A percentile compares a stretch with the other conserved stretches of the same genome.
Evolutionary conservation across 2,888 invertebrate species (phyloP).

Genomic region (Bedellia somnulentella): DNA sequence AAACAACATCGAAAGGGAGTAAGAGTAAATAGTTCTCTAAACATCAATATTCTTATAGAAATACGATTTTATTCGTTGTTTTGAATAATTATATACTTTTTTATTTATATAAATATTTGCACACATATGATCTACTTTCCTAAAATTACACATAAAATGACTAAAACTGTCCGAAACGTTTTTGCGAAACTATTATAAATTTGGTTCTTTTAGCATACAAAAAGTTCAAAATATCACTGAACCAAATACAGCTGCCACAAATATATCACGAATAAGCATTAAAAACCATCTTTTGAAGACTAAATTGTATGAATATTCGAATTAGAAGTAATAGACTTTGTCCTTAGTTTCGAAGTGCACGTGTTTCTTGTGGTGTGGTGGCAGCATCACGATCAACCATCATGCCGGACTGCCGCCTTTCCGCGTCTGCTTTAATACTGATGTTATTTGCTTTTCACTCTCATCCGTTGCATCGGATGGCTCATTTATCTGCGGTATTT

Average conservation of each 20-base stretch:
- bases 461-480: too few relatives aligned
- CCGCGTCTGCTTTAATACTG: slow-evolving; percentile 10
- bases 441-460: too few relatives aligned
- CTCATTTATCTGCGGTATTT: too few relatives aligned
- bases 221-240: neutral
- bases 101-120: too few relatives aligned
- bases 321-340: slow-evolving; percentile 43
- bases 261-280: neutral
- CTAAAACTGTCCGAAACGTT: too few relatives aligned
- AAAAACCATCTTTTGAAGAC: neutral
- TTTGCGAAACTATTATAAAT: too few relatives aligned
- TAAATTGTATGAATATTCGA: slow-evolving; percentile 1
- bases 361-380: slow-evolving; percentile 40
- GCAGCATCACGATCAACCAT: slow-evolving; percentile 48
- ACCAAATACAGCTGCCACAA: neutral
- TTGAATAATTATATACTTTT: too few relatives aligned
- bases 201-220: too few relatives aligned
- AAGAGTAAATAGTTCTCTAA: too few relatives aligned
- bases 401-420: slow-evolving; percentile 26
- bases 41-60: too few relatives aligned
- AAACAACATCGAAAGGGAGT: too few relatives aligned
- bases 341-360: slow-evolving; percentile 49
- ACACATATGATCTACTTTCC: neutral
- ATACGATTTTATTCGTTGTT: too few relatives aligned
- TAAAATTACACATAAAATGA: neutral